Evolutionary conservation across 2,797 vertebrate genomes (phyloP).

Genomic region (Carcharodon carcharias): DNA sequence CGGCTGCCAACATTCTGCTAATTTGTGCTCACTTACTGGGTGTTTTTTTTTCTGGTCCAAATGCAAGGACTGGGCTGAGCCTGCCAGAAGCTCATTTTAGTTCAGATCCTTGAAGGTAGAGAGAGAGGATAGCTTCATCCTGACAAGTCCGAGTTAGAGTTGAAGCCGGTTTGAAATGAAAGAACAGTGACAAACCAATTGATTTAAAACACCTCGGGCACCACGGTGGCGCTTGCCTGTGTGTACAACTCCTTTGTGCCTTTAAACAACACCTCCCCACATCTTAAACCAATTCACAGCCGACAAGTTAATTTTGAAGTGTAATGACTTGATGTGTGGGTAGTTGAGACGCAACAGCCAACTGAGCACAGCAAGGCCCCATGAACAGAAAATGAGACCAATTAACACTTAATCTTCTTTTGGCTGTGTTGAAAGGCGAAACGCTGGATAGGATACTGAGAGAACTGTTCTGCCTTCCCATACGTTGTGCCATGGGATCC

Average conservation of each 20-base stretch:
- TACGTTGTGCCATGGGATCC: not conserved
- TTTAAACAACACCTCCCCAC: not conserved
- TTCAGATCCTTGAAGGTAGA: not conserved
- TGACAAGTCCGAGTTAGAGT: not conserved
- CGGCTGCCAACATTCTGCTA: not conserved
- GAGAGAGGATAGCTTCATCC: not conserved
- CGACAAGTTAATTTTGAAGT: not conserved
- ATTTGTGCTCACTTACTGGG: not conserved
- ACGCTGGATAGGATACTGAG: not conserved
- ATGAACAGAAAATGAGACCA: not conserved
- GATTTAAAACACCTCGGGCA: not conserved
- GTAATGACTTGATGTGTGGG: not conserved
- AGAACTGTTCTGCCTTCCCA: not conserved
- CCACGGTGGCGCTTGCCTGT: too few relatives aligned
- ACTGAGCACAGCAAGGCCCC: not conserved
- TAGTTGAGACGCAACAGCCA: not conserved
- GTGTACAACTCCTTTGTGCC: not conserved
- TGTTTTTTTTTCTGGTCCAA: not conserved
- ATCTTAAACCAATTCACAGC: not conserved
- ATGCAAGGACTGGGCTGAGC: not conserved
- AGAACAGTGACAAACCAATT: conserved; percentile 3
- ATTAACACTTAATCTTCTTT: not conserved
- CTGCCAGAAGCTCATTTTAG: not conserved
- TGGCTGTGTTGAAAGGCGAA: not conserved
- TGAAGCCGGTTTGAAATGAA: not conserved